Evolutionary conservation across 1,140 invertebrate genomes (phyloP).

Genomic region (Octopus bimaculoides): DNA sequence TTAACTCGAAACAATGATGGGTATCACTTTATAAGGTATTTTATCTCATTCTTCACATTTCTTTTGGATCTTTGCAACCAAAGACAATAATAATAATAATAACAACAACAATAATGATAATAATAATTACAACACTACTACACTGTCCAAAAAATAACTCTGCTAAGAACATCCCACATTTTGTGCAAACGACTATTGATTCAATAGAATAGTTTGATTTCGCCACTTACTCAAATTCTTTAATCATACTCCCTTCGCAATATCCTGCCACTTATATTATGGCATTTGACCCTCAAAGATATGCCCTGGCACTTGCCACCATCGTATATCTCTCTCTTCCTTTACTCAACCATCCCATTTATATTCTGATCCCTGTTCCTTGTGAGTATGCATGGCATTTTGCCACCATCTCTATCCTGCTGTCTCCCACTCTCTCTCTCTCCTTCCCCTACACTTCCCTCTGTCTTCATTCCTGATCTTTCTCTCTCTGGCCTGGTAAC

Average conservation of each 20-base stretch:
- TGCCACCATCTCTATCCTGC: not conserved
- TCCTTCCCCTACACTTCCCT: not conserved
- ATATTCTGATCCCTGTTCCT: not conserved
- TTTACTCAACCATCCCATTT: not conserved
- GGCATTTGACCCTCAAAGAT: not conserved
- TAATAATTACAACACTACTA: not conserved
- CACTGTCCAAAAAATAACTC: no score
- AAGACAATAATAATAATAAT: not conserved
- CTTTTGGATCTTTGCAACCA: not conserved
- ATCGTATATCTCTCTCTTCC: not conserved
- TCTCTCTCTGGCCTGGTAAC: not conserved
- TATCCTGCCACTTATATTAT: no score
- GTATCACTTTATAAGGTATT: slow-evolving; percentile 47
- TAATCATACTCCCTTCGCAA: not conserved
- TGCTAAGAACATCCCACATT: no score
- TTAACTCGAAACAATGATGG: slow-evolving; percentile 44
- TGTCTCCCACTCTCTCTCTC: not conserved
- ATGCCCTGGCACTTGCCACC: not conserved
- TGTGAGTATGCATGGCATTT: not conserved
- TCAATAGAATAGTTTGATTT: not conserved
- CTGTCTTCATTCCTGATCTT: not conserved
- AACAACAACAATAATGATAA: no score
- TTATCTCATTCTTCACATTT: not conserved
- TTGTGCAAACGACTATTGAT: no score
- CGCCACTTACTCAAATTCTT: not conserved